Evolutionary conservation across 2,888 invertebrate species (phyloP).

Genomic region (Platycheirus albimanus): DNA sequence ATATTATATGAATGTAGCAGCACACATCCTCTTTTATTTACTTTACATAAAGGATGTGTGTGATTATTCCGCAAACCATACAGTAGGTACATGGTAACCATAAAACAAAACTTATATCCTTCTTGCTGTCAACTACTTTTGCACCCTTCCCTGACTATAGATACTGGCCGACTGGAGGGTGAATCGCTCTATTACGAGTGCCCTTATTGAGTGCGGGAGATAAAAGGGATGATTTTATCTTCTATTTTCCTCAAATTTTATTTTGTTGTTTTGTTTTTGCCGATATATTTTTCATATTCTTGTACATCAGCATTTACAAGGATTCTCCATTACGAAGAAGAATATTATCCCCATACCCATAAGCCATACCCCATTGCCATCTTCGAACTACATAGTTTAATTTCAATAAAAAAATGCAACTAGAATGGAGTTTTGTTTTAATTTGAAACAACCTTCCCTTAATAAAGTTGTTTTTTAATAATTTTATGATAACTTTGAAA

Average conservation of each 20-base stretch:
- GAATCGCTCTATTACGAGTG: conserved; percentile 40
- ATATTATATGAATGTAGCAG: conserved; percentile 39
- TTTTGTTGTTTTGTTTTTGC: conserved; percentile 49
- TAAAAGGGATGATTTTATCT: conserved; percentile 70
- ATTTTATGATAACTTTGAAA: too few species aligned
- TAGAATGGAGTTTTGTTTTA: conserved; percentile 25
- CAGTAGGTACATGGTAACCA: conserved; percentile 46
- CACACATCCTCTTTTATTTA: conserved; percentile 50
- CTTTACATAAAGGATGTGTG: conserved; percentile 61
- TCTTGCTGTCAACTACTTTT: conserved; percentile 31
- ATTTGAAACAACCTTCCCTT: conserved; percentile 40
- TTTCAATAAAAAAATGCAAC: conserved; percentile 17
- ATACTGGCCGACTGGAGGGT: conserved; percentile 34
- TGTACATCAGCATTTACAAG: conserved; percentile 57
- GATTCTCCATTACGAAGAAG: conserved; percentile 59
- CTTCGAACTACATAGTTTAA: conserved; percentile 43
- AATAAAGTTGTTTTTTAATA: too few species aligned
- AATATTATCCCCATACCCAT: conserved; percentile 13
- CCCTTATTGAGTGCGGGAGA: conserved; percentile 47
- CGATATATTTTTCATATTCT: conserved; percentile 18
- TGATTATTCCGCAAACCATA: conserved; percentile 66
- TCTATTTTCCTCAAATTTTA: too few species aligned
- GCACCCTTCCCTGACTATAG: conserved; percentile 38
- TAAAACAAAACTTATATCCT: conserved; percentile 12
- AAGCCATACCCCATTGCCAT: conserved; percentile 33